phyloP scores from a whole-genome alignment of 2,113 vertebrate species.

The Malurus alboscapulatus region DNA sequence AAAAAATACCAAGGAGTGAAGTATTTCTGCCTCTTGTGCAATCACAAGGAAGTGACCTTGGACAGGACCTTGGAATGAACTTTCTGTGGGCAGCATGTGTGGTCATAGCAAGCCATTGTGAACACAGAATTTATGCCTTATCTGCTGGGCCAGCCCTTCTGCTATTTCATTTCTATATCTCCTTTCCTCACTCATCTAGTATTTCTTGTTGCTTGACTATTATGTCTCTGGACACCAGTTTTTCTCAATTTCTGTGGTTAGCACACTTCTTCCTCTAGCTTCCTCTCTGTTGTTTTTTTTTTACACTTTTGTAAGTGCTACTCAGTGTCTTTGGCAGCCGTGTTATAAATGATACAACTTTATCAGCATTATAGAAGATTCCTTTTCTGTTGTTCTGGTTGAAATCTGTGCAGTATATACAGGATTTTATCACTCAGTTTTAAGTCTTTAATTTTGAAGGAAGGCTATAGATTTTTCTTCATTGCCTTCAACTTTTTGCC shows the following conservation, averaged over 20 bases:
- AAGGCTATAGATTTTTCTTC: background rate
- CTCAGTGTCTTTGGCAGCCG: background rate
- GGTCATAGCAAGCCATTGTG: background rate
- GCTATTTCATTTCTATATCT: background rate
- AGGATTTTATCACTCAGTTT: background rate
- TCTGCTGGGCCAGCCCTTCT: background rate
- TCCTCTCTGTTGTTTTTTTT: background rate
- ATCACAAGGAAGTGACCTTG: constrained; percentile 24
- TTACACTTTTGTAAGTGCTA: background rate
- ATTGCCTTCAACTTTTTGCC: background rate
- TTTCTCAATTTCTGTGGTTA: background rate
- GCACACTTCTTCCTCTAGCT: background rate
- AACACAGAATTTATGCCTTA: background rate
- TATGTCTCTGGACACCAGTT: background rate
- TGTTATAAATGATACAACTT: background rate
- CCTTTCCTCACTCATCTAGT: background rate
- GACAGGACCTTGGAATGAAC: constrained; percentile 32
- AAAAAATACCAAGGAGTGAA: constrained; percentile 38
- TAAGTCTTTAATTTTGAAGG: background rate
- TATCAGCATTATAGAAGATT: background rate
- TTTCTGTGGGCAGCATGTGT: constrained; percentile 22
- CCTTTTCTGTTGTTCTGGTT: background rate
- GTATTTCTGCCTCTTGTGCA: constrained; percentile 43
- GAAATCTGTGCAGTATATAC: background rate
- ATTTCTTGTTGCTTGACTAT: background rate